phyloP scores from a whole-genome alignment of 2,113 vertebrate genomes.

The Channa maculata region DNA sequence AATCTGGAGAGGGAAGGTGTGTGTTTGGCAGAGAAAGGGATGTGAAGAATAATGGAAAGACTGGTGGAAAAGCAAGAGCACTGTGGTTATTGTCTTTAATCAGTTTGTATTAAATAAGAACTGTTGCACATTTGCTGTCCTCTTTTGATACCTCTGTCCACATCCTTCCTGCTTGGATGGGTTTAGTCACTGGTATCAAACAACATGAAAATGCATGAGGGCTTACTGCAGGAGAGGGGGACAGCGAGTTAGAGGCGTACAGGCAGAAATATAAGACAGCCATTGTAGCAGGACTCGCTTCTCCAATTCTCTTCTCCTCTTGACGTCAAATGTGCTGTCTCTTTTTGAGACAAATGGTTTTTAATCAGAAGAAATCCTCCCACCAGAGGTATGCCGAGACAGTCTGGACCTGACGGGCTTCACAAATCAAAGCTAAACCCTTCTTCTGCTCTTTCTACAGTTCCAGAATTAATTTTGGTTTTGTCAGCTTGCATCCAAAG shows the following conservation, averaged over 20 bases:
- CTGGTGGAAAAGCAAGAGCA: neutral
- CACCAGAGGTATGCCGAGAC: conserved; percentile 40
- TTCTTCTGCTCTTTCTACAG: conserved; percentile 34
- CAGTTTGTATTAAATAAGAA: no score
- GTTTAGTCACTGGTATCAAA: conserved; percentile 9
- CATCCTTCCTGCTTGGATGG: neutral
- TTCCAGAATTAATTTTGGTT: conserved; percentile 34
- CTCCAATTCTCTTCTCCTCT: conserved; percentile 19
- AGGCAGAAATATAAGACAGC: conserved; percentile 33
- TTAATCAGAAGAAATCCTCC: conserved; percentile 61
- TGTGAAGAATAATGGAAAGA: conserved; percentile 21
- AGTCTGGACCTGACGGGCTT: conserved; percentile 46
- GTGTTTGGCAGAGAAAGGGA: conserved; percentile 30
- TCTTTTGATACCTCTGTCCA: neutral
- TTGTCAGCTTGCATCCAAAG: conserved; percentile 33
- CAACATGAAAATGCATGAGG: conserved; percentile 26
- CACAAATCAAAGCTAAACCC: conserved; percentile 63
- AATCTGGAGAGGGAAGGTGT: conserved; percentile 23
- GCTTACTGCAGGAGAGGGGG: neutral
- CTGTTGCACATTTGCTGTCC: neutral
- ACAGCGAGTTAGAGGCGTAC: neutral
- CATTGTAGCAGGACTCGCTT: conserved; percentile 35
- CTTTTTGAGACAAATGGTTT: conserved; percentile 61
- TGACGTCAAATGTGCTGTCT: conserved; percentile 30
- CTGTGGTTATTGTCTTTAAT: neutral